Conservation (phyloP, 2,113 vertebrate species). For the Aplodontia rufa region DNA sequence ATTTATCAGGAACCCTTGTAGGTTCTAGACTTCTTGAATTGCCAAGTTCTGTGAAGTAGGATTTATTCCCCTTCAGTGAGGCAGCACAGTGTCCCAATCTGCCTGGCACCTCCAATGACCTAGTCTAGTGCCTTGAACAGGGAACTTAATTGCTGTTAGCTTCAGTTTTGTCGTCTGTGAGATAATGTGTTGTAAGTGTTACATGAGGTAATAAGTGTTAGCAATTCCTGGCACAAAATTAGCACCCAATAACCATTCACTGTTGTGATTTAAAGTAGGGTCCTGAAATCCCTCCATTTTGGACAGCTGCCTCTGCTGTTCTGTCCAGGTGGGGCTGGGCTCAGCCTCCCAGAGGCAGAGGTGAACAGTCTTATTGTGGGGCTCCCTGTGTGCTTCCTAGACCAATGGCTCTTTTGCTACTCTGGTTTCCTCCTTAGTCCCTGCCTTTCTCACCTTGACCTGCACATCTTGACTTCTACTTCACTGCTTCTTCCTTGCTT, state of each 20-base stretch:
- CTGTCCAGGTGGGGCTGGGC: not conserved
- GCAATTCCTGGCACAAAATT: not conserved
- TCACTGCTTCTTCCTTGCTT: not conserved
- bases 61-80: not conserved
- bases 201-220: not conserved
- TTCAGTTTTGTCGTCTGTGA: conserved; percentile 17
- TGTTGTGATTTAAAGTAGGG: not conserved
- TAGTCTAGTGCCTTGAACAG: not conserved
- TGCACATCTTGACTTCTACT: conserved; percentile 17
- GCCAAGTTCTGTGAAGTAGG: not conserved
- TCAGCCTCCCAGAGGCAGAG: not conserved
- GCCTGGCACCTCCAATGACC: not conserved
- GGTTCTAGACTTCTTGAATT: not conserved
- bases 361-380: not conserved
- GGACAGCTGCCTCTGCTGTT: not conserved
- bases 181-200: not conserved
- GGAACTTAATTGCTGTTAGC: not conserved
- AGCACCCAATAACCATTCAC: not conserved
- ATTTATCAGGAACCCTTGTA: not conserved
- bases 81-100: not conserved
- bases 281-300: not conserved
- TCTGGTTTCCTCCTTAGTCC: not conserved
- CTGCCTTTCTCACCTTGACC: not conserved
- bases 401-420: not conserved
- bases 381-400: not conserved